Evolutionary conservation across 2,113 vertebrate species (phyloP).

Genomic region (Tupaia chinensis): DNA sequence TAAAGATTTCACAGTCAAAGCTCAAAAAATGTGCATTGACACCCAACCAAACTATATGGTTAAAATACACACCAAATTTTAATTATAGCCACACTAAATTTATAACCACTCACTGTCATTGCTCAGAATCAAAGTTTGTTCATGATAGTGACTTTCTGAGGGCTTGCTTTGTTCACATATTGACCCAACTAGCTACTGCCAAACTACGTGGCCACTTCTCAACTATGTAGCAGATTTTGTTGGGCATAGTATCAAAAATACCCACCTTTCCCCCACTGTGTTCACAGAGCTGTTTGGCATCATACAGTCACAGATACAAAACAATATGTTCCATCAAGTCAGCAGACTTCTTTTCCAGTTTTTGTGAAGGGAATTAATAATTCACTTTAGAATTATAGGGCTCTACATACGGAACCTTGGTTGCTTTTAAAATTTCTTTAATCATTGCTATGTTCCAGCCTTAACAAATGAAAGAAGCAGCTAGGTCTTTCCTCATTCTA

Average conservation of each 20-base stretch:
- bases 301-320: slow-evolving; percentile 1
- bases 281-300: neutral
- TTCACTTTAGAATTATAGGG: neutral
- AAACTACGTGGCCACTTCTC: slow-evolving; percentile 9
- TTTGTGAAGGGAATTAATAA: neutral
- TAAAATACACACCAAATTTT: slow-evolving; percentile 29
- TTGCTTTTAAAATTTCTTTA: neutral
- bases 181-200: neutral
- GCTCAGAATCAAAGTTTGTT: neutral
- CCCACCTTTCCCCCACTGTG: neutral
- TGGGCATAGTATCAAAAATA: neutral
- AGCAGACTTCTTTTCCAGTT: neutral
- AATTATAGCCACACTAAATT: neutral
- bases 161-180: neutral
- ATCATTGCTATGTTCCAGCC: neutral
- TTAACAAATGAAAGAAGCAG: slow-evolving; percentile 1
- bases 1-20: slow-evolving; percentile 45
- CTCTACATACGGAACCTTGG: neutral
- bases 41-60: neutral
- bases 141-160: neutral
- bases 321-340: neutral
- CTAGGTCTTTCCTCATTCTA: neutral
- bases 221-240: neutral
- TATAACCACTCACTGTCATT: neutral
- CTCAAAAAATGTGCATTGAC: slow-evolving; percentile 5